Percentiles rank a stretch among this genome's conserved stretches.
Evolutionary conservation across 1,140 invertebrate genomes (phyloP).

Genomic region (Drosophila nebulosa): DNA sequence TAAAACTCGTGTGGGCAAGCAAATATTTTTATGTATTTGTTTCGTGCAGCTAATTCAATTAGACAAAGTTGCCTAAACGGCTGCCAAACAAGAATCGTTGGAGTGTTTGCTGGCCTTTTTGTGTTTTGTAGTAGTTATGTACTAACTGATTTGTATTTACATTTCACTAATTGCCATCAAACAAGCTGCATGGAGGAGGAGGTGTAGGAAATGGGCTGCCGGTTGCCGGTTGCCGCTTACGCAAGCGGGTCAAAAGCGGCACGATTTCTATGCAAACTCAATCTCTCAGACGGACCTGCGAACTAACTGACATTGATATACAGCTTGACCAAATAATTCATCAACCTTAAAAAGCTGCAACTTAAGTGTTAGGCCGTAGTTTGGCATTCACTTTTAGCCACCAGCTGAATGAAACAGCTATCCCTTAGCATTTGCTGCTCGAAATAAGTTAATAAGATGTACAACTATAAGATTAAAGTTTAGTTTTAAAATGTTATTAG

Average conservation of each 20-base stretch:
- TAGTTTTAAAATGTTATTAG: too few species aligned
- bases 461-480: too few species aligned
- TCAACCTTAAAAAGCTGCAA: slow-evolving; percentile 4
- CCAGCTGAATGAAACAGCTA: neutral
- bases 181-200: slow-evolving; percentile 29
- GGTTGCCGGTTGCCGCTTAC: slow-evolving; percentile 54
- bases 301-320: slow-evolving; percentile 49
- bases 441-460: too few species aligned
- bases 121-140: slow-evolving; percentile 21
- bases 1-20: slow-evolving; percentile 44
- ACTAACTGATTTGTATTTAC: slow-evolving; percentile 17
- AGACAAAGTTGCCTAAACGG: slow-evolving; percentile 44
- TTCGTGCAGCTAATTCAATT: slow-evolving; percentile 70
- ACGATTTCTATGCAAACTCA: slow-evolving; percentile 46
- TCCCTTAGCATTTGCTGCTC: too few species aligned
- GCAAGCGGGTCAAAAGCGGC: slow-evolving; percentile 60
- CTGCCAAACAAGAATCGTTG: slow-evolving; percentile 28
- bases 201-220: slow-evolving; percentile 58
- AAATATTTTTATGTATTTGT: slow-evolving; percentile 22
- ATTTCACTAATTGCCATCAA: slow-evolving; percentile 58
- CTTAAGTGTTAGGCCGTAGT: too few species aligned
- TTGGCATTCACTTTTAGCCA: neutral
- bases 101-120: slow-evolving; percentile 14
- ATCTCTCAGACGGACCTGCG: neutral
- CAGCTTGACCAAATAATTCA: slow-evolving; percentile 46